phyloP scores from a whole-genome alignment of 2,888 invertebrate genomes.

The Liopterus haemorrhoidalis region DNA sequence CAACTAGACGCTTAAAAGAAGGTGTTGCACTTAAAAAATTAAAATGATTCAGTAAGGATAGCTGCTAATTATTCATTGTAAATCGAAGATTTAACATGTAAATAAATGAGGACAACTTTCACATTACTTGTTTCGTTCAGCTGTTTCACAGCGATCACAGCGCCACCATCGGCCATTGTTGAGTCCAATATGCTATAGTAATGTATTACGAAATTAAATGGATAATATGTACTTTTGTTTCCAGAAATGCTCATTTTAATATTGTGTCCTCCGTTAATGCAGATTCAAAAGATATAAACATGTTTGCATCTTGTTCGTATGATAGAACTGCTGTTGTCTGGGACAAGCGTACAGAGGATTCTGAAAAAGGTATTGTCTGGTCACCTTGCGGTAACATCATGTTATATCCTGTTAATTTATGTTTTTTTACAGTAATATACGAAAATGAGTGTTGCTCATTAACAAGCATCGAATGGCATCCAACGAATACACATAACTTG shows the following conservation, averaged over 20 bases:
- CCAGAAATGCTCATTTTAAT: constrained; percentile 40
- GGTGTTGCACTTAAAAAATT: no score
- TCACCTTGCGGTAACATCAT: constrained; percentile 6
- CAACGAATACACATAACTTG: constrained; percentile 43
- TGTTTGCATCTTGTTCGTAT: constrained; percentile 50
- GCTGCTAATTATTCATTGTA: no score
- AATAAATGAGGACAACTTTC: no score
- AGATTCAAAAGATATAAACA: constrained; percentile 45
- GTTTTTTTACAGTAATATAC: constrained; percentile 42
- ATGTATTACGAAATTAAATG: no score
- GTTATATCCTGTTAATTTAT: neutral
- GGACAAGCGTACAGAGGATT: constrained; percentile 46
- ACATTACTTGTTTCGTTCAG: no score
- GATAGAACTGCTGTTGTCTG: constrained; percentile 48
- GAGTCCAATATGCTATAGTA: no score
- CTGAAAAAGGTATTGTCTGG: constrained; percentile 41
- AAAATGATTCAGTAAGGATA: no score
- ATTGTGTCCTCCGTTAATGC: constrained; percentile 44
- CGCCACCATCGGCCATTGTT: no score
- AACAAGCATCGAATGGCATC: constrained; percentile 46
- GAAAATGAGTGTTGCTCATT: constrained; percentile 43
- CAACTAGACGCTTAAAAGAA: no score
- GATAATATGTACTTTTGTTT: constrained; percentile 27
- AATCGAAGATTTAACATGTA: no score
- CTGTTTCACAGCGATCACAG: no score